A percentile compares a stretch with the other conserved stretches of the same genome.
phyloP scores from a whole-genome alignment of 1,140 invertebrate genomes.

The Drosophila teissieri region DNA sequence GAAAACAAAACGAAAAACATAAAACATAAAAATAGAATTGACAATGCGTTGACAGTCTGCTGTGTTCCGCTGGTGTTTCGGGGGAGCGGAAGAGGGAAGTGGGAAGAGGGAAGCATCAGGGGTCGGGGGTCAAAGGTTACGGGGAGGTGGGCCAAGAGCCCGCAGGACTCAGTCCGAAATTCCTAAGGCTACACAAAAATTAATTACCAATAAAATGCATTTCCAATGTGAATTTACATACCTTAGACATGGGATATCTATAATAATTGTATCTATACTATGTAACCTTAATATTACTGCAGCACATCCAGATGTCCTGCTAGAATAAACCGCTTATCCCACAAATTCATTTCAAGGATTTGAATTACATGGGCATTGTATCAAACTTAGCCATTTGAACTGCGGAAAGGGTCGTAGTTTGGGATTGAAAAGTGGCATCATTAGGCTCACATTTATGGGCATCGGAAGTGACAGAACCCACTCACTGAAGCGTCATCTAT shows the following conservation, averaged over 20 bases:
- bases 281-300: no score
- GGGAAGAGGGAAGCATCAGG: neutral
- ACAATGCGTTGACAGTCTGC: slow-evolving; percentile 74
- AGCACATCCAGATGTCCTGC: neutral
- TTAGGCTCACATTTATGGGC: slow-evolving; percentile 54
- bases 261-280: no score
- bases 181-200: neutral
- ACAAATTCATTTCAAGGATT: neutral
- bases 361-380: neutral
- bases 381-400: neutral
- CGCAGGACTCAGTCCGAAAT: slow-evolving; percentile 45
- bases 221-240: no score
- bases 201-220: no score
- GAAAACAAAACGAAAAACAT: slow-evolving; percentile 66
- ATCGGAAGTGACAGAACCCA: slow-evolving; percentile 50
- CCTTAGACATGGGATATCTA: neutral
- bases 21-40: slow-evolving; percentile 83
- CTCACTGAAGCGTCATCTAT: slow-evolving; percentile 39
- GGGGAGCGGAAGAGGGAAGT: slow-evolving; percentile 7
- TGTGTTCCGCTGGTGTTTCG: slow-evolving; percentile 22
- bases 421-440: slow-evolving; percentile 38
- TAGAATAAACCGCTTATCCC: neutral
- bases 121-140: neutral
- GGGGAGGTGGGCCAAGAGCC: neutral
- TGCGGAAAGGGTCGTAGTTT: neutral